Evolutionary conservation across 1,140 invertebrate species (phyloP).

Genomic region (Macrostomum lignano): DNA sequence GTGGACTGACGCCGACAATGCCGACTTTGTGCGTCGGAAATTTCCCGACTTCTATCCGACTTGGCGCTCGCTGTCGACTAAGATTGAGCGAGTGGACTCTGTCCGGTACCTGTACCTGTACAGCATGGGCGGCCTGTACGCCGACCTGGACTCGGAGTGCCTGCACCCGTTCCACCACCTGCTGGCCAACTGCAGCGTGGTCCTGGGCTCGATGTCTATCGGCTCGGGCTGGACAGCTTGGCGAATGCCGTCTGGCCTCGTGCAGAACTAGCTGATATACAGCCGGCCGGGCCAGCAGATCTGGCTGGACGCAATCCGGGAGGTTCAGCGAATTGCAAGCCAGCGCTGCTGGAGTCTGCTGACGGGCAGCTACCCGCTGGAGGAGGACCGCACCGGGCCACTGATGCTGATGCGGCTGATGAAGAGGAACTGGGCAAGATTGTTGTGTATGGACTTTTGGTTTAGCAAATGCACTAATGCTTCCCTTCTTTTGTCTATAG

Average conservation of each 20-base stretch:
- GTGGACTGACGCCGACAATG: slow-evolving; percentile 3
- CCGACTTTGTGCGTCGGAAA: background rate
- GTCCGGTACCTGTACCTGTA: background rate
- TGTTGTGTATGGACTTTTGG: too few species aligned
- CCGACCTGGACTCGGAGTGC: background rate
- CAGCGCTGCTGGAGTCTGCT: too few species aligned
- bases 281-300: background rate
- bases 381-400: background rate
- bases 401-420: background rate
- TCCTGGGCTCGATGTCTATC: background rate
- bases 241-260: background rate
- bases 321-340: too few species aligned
- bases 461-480: too few species aligned
- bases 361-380: background rate
- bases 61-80: background rate
- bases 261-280: slow-evolving; percentile 1
- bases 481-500: too few species aligned
- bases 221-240: background rate
- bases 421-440: too few species aligned
- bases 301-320: background rate
- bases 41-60: background rate
- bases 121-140: background rate
- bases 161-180: background rate
- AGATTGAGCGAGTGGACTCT: background rate
- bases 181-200: background rate